These are phyloP conservation scores for Melinopterus prodromus DNA, from an alignment of 2,888 invertebrate species.

Conservation along the genomic window DNA sequence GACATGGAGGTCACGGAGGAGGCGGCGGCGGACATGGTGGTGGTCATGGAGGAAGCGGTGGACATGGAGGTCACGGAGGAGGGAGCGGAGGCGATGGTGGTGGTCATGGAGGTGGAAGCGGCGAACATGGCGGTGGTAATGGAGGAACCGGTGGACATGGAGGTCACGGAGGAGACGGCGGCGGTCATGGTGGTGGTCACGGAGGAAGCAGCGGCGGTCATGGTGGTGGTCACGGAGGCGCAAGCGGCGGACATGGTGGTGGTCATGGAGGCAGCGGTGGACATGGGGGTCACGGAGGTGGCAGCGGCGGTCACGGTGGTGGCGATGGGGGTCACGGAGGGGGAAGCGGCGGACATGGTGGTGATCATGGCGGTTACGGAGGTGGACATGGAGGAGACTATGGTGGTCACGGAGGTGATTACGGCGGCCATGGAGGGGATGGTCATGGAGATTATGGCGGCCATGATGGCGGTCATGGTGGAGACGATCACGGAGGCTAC, in stretches of 20 bases:
- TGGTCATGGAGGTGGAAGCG: neutral
- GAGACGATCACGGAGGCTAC: neutral
- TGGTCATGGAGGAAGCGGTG: slow-evolving; percentile 11
- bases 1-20: slow-evolving; percentile 19
- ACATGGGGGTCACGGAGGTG: neutral
- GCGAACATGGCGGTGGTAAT: neutral
- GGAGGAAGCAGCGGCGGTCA: neutral
- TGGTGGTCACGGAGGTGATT: no score
- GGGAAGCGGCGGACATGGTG: no score
- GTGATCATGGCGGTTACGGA: no score
- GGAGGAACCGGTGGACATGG: slow-evolving; percentile 23
- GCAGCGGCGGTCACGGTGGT: neutral
- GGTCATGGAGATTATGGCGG: neutral
- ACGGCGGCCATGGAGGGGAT: no score
- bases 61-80: neutral
- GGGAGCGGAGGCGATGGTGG: neutral
- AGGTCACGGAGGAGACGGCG: slow-evolving; percentile 23
- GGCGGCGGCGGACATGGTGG: slow-evolving; percentile 23
- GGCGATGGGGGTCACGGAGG: neutral
- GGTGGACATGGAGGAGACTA: no score
- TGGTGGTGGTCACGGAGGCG: neutral
- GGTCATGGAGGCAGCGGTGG: neutral
- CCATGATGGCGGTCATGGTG: neutral
- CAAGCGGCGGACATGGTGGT: neutral
- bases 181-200: slow-evolving; percentile 16